Base-by-base conservation (phyloP, 2,888 invertebrate species). In the Actias luna region DNA sequence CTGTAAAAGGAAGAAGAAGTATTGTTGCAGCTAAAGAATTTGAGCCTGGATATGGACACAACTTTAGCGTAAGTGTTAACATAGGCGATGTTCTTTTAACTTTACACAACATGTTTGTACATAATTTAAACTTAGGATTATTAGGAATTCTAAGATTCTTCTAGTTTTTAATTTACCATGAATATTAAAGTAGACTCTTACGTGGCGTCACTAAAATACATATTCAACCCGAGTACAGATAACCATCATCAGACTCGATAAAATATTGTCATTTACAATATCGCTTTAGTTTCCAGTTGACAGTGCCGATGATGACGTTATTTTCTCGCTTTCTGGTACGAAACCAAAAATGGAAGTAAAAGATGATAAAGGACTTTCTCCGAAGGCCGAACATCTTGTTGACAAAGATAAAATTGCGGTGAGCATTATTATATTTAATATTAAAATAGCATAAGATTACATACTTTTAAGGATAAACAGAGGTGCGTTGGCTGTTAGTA, bases 201-300 rank as follows among this genome's bases (percentile, higher is more conserved):
- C n/a, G n/a, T 33, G 12, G 33, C 33, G 33, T 10, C 33, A 33
- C 33, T 33, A 5, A 33, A n/a, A n/a, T n/a, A 7, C 36, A 36
- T 12, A 16, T 36, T 39, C 5, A 39, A 16, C 7, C 4, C 12
- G 1, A 16, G 2, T 18, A 18, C 18, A 42, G 42, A 1, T 50
- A 50, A 2, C 25, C 1, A 1, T 50, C 8, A 25, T 50, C 22
- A 50, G 0, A 50, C 18, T 25, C 22, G 12, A 12, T 12, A 1
- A 16, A 12, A 4, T 10, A 22, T 25, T 5, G 12, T 8, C 14
- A 50, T 25, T 0, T 8, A 18, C 5, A 50, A 25, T 22, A 2
- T 46, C 57, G 35, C 81, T 77, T 58, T 67, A 87, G 88, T 76
- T 72, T 64, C 63, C 62, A 31, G 75, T 83, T 0, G 85, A 85